phyloP scores from a whole-genome alignment of 1,140 invertebrate species.

The Panonychus citri region DNA sequence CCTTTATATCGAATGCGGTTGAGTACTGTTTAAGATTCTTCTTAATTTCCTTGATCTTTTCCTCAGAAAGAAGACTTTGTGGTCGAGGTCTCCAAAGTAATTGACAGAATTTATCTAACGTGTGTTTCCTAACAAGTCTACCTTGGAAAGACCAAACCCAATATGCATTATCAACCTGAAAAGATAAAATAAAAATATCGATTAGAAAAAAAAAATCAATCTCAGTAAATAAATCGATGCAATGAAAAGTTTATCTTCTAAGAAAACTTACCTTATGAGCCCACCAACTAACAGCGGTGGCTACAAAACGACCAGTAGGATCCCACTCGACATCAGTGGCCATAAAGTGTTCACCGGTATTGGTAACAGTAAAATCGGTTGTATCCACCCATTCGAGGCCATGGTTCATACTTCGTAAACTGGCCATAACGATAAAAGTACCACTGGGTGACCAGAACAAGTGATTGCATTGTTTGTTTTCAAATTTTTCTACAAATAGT shows the following conservation, averaged over 20 bases:
- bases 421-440: conserved; percentile 81
- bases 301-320: conserved; percentile 89
- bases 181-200: conserved; percentile 10
- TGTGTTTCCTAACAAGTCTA: conserved; percentile 15
- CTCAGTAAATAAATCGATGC: neutral
- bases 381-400: conserved; percentile 89
- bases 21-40: conserved; percentile 97
- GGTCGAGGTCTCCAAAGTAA: conserved; percentile 88
- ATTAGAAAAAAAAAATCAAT: no score
- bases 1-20: conserved; percentile 82
- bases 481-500: conserved; percentile 43
- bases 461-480: conserved; percentile 74
- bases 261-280: conserved; percentile 49
- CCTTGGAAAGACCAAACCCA: conserved; percentile 96
- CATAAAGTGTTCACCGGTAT: conserved; percentile 73
- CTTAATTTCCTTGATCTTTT: conserved; percentile 54
- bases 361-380: conserved; percentile 79
- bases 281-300: conserved; percentile 80
- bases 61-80: conserved; percentile 47
- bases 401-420: conserved; percentile 46
- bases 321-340: conserved; percentile 96
- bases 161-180: conserved; percentile 65
- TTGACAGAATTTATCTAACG: conserved; percentile 52
- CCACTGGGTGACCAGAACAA: conserved; percentile 89
- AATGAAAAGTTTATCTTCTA: conserved; percentile 2